Evolutionary conservation across 2,888 invertebrate species (phyloP).

Genomic region (Macrosoma leucophasiata): DNA sequence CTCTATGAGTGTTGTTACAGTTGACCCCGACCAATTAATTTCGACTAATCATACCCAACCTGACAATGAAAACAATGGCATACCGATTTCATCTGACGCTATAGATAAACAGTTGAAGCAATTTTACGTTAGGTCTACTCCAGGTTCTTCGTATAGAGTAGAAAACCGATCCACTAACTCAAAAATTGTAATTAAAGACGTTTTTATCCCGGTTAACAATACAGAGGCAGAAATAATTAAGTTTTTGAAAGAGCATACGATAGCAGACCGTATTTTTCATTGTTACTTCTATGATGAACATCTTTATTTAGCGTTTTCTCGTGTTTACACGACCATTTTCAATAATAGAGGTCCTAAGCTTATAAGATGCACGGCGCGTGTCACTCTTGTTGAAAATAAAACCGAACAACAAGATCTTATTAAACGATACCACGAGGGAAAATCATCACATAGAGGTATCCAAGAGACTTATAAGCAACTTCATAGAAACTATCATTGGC

Average conservation of each 20-base stretch:
- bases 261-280: conserved; percentile 10
- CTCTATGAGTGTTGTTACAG: conserved; percentile 3
- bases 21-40: conserved; percentile 4
- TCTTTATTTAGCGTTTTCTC: conserved; percentile 15
- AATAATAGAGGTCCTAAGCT: conserved; percentile 18
- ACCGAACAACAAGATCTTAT: conserved; percentile 16
- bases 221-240: conserved; percentile 20
- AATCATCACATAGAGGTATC: conserved; percentile 15
- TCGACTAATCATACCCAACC: conserved; percentile 8
- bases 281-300: conserved; percentile 16
- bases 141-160: conserved; percentile 22
- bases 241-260: conserved; percentile 20
- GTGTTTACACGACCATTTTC: conserved; percentile 15
- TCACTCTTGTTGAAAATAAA: conserved; percentile 15
- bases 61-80: conserved; percentile 13
- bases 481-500: conserved; percentile 19
- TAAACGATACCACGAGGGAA: conserved; percentile 20
- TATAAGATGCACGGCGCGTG: conserved; percentile 8
- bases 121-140: conserved; percentile 25
- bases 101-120: conserved; percentile 30
- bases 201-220: conserved; percentile 24
- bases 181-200: conserved; percentile 19
- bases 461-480: conserved; percentile 18
- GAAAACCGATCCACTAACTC: conserved; percentile 25
- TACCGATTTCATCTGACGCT: too few species aligned